Evolutionary conservation across 2,888 invertebrate genomes (phyloP).

Genomic region (Hemaris fuciformis): DNA sequence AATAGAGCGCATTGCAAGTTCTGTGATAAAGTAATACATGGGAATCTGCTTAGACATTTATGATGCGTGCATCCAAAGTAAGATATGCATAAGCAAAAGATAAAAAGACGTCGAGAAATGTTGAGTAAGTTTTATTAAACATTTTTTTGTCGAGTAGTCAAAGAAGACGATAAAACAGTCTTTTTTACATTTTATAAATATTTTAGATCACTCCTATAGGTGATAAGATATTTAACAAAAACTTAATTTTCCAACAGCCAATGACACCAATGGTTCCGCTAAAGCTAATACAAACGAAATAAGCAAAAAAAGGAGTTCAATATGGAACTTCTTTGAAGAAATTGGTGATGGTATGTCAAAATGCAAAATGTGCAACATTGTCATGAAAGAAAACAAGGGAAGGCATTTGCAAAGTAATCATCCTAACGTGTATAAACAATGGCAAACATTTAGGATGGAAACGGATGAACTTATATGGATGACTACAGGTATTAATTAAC

Average conservation of each 20-base stretch:
- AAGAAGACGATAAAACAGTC: no score
- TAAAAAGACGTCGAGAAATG: background rate
- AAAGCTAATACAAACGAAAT: background rate
- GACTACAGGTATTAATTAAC: background rate
- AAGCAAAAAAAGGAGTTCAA: conserved; percentile 6
- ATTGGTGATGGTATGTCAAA: background rate
- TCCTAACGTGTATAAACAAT: background rate
- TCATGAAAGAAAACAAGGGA: conserved; percentile 8
- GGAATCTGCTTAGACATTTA: conserved; percentile 18
- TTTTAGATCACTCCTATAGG: no score
- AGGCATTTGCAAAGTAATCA: conserved; percentile 12
- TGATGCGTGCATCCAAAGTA: background rate
- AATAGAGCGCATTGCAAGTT: conserved; percentile 15
- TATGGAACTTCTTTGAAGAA: conserved; percentile 11
- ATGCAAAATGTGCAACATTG: conserved; percentile 6
- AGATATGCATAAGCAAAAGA: background rate
- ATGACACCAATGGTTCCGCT: background rate
- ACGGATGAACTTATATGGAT: background rate
- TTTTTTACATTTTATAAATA: no score
- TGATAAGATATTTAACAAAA: background rate
- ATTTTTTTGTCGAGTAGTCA: no score
- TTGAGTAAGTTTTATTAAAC: background rate
- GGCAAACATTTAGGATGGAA: background rate
- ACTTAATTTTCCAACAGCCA: background rate
- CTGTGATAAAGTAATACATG: conserved; percentile 10